phyloP scores from a whole-genome alignment of 64 coral and sea anemone genomes.

The Montipora efflorescens region DNA sequence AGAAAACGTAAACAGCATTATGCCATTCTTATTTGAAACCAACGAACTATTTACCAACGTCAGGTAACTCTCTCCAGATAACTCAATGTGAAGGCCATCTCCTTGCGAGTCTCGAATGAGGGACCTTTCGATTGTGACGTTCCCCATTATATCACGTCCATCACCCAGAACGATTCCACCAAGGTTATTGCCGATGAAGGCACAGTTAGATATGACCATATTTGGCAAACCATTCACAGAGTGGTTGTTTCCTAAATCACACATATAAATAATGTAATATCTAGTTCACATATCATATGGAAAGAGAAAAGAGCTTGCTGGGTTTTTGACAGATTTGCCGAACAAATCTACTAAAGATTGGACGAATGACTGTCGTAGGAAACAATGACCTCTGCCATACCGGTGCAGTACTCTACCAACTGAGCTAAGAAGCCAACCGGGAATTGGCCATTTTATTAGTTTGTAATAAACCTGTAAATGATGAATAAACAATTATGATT shows the following conservation, averaged over 20 bases:
- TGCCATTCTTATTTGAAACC: background rate
- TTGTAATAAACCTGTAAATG: no score
- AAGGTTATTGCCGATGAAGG: background rate
- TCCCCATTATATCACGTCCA: background rate
- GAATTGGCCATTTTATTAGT: no score
- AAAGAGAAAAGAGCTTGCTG: no score
- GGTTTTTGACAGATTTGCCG: no score
- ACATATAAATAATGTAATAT: background rate
- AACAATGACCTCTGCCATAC: no score
- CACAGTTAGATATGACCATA: constrained; percentile 1
- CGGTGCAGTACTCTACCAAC: no score
- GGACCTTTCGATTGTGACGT: background rate
- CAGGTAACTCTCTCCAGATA: background rate
- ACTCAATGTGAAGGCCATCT: background rate
- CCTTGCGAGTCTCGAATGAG: background rate
- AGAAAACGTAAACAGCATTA: constrained; percentile 5
- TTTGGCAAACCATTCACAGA: background rate
- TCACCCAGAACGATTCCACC: constrained; percentile 3
- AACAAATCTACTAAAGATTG: no score
- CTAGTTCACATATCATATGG: no score
- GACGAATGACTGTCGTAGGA: no score
- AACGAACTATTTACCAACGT: background rate
- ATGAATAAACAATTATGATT: no score
- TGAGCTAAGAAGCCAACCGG: no score
- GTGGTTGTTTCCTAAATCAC: background rate